Evolutionary conservation across 1,140 invertebrate species (phyloP).

Genomic region (Thereuonema tuberculata): DNA sequence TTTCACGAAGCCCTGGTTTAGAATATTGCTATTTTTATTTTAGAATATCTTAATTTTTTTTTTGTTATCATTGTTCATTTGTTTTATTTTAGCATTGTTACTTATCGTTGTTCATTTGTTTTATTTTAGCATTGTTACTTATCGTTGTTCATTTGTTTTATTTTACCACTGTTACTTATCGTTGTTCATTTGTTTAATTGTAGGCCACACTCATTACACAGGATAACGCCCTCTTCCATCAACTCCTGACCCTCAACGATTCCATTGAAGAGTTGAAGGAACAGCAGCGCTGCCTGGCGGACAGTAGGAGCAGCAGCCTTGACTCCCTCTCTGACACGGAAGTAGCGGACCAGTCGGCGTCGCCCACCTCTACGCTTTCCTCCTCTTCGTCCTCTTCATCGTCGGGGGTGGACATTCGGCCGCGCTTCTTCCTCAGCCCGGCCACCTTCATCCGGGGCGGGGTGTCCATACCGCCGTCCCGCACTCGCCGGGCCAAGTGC

Average conservation of each 20-base stretch:
- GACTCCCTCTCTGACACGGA: conserved; percentile 1
- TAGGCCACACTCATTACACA: conserved; percentile 24
- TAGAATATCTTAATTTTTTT: too few species aligned
- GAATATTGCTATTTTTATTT: too few species aligned
- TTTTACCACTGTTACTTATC: too few species aligned
- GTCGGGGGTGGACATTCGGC: not conserved
- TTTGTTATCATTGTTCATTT: too few species aligned
- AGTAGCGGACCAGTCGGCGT: not conserved
- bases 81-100: too few species aligned
- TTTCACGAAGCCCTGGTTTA: too few species aligned
- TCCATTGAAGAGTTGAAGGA: conserved; percentile 22
- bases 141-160: conserved; percentile 10
- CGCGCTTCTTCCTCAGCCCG: not conserved
- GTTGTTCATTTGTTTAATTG: conserved; percentile 12
- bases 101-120: too few species aligned
- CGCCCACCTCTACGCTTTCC: conserved; percentile 3
- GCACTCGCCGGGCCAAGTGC: not conserved
- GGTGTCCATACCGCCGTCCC: not conserved
- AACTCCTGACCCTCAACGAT: conserved; percentile 23
- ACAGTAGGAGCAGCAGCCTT: conserved; percentile 1
- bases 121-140: too few species aligned
- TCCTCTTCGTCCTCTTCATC: not conserved
- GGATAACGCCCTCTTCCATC: conserved; percentile 26
- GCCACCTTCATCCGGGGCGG: not conserved
- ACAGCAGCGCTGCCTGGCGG: not conserved